Percentiles rank a stretch among this genome's conserved stretches.
Conservation (phyloP, 2,113 vertebrate species). For the Crotalus horridus region DNA sequence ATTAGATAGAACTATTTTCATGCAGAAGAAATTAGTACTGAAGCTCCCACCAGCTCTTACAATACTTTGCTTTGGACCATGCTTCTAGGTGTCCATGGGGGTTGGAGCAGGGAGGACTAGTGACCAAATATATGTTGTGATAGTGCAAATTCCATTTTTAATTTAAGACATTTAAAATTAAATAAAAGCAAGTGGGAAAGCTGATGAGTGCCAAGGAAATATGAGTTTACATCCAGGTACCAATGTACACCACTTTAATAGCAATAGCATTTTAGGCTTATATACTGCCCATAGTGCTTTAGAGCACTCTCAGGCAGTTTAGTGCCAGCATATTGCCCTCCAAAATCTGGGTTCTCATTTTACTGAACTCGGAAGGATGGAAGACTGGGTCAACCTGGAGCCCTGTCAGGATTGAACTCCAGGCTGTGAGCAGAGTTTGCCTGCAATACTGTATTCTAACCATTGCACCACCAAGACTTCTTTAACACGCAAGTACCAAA, state of each 20-base stretch:
- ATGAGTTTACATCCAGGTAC: not conserved
- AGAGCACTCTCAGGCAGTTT: not conserved
- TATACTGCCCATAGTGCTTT: not conserved
- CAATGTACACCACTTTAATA: not conserved
- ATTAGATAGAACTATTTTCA: not conserved
- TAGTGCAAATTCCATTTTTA: not conserved
- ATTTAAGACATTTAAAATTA: not conserved
- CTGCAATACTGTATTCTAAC: not conserved
- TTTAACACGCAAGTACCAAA: not conserved
- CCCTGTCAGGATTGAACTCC: not conserved
- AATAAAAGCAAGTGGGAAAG: not conserved
- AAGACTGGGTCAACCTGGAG: not conserved
- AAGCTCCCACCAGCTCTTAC: not conserved
- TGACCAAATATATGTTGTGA: not conserved
- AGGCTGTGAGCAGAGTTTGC: not conserved
- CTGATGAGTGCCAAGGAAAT: not conserved
- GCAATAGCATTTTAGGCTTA: not conserved
- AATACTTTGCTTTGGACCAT: not conserved
- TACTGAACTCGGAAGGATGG: not conserved
- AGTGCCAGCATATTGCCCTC: not conserved
- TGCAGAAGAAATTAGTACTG: not conserved
- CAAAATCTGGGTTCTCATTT: not conserved
- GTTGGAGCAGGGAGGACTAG: not conserved
- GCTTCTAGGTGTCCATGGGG: not conserved
- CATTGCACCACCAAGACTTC: not conserved